Evolutionary conservation across 1,140 invertebrate species (phyloP), one percentile per base, ranked within the genome.

Genomic region (Ectropis grisescens): DNA sequence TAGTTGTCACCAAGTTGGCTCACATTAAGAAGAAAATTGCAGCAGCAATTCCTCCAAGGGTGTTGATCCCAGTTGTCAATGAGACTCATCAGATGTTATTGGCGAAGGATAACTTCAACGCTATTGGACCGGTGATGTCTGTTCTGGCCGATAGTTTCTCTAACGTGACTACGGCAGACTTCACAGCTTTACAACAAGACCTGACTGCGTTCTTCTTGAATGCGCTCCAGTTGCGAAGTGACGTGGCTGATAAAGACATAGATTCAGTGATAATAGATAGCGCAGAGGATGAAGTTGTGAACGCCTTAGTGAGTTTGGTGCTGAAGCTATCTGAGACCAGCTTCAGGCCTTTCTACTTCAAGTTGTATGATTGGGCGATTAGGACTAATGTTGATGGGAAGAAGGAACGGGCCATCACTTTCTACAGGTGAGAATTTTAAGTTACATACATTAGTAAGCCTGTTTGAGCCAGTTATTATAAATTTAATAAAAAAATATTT

Each of bases 261-360:
- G 59, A 79, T 25, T 23, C 44, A 8, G 44, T 67, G 6, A 45
- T 74, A 1, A 57, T 84, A 11, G 64, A 84, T 16, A 42, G 69
- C 3, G 81, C 85, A 3, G 95, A 98, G 81, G 84, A 85, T 9
- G 82, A 86, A 58, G 85, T 94, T 0, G 86, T 94, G 0, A 87
- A 91, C 33, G 87, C 92, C 1, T 68, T 97, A 11, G 88, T 91
- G 2, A 82, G 86, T 22, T 85, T 96, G 34, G 88, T 96, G 11
- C 75, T 97, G 3, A 96, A 96, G 70, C 70, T 98, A 10, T 96
- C 93, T 7, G 96, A 97, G 70, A 87, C 88, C 1, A 89, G 88
- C 11, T 98, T 98, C 66, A 87, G 91, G 47, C 93, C 94, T 2
- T 86, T 97, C 30, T 95, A 94, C 72, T 89, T 91, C 41, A 92